These are phyloP conservation scores for Pimephales promelas DNA, from an alignment of 2,113 vertebrate genomes.

Conservation along the genomic window DNA sequence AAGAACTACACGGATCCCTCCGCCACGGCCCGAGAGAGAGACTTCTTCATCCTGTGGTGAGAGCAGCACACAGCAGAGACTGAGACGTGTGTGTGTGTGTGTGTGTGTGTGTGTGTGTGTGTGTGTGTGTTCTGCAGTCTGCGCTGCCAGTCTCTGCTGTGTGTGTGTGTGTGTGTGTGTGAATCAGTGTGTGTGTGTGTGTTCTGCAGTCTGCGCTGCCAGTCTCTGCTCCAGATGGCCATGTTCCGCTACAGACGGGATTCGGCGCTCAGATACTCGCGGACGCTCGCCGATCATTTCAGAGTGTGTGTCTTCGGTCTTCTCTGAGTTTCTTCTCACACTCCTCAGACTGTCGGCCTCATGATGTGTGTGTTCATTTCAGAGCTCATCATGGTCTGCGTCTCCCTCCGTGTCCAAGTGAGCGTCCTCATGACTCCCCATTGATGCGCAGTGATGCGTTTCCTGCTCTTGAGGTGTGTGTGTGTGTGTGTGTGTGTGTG, in stretches of 20 bases:
- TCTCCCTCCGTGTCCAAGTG: constrained; percentile 82
- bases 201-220: constrained; percentile 85
- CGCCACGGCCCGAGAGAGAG: constrained; percentile 78
- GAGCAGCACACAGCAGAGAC: background rate
- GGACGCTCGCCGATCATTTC: constrained; percentile 89
- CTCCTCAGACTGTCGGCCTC: background rate
- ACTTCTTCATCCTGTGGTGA: constrained; percentile 88
- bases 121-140: too few species aligned
- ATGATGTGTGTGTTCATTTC: constrained; percentile 49
- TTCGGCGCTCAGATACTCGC: constrained; percentile 87
- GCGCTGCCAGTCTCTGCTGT: too few species aligned
- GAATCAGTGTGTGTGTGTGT: background rate
- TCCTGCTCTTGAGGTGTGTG: constrained; percentile 68
- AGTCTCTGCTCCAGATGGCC: constrained; percentile 91
- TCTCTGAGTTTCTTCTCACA: background rate
- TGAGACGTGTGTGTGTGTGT: background rate
- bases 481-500: too few species aligned
- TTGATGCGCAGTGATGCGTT: constrained; percentile 72
- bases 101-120: background rate
- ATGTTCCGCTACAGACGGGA: constrained; percentile 92
- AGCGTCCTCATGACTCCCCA: constrained; percentile 72
- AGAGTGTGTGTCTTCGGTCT: constrained; percentile 71
- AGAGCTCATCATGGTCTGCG: constrained; percentile 74
- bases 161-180: too few species aligned
- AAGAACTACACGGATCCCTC: constrained; percentile 79